Conservation (phyloP, 2,797 vertebrate genomes). For the Lepilemur septentrionalis region DNA sequence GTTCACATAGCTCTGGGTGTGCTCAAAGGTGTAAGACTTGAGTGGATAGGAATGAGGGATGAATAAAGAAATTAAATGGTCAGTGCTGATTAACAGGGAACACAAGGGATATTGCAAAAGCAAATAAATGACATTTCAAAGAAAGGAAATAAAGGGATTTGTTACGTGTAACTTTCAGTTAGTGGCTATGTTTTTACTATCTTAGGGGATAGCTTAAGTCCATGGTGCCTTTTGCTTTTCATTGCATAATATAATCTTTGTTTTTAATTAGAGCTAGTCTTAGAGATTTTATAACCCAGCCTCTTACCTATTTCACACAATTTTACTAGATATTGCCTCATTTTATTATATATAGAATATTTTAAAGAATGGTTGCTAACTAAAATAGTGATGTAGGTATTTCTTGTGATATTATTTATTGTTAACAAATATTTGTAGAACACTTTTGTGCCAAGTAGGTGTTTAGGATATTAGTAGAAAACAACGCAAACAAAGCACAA, state of each 20-base stretch:
- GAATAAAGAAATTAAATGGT: neutral
- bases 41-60: neutral
- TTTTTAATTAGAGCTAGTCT: slow-evolving; percentile 17
- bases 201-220: neutral
- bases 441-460: neutral
- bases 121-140: slow-evolving; percentile 18
- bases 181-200: neutral
- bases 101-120: neutral
- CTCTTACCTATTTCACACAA: neutral
- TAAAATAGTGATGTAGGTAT: neutral
- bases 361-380: slow-evolving; percentile 48
- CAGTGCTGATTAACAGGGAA: neutral
- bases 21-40: neutral
- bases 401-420: neutral
- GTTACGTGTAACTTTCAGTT: neutral
- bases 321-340: neutral
- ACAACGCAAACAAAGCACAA: neutral
- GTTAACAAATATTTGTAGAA: neutral
- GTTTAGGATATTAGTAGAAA: neutral
- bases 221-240: neutral
- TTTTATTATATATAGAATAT: slow-evolving; percentile 34
- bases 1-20: neutral
- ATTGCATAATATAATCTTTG: slow-evolving; percentile 18
- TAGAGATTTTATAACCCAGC: neutral
- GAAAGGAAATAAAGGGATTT: neutral